phyloP scores from a whole-genome alignment of 2,113 vertebrate species.

The Oncorhynchus mykiss region DNA sequence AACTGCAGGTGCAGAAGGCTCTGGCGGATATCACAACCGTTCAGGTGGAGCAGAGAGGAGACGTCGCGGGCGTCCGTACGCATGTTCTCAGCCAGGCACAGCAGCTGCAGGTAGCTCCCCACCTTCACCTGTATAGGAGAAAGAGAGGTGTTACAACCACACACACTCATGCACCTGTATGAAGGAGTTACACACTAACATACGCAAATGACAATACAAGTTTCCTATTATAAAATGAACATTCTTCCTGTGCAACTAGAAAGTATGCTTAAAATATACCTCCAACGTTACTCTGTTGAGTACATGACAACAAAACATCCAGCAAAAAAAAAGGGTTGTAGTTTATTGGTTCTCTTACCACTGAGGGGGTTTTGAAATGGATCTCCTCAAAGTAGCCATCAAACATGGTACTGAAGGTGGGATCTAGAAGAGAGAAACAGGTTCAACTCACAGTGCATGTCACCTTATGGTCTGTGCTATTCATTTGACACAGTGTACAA shows the following conservation, averaged over 20 bases:
- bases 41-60: slow-evolving; percentile 78
- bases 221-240: too few species aligned
- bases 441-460: neutral
- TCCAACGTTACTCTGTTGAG: too few species aligned
- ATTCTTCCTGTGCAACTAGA: too few species aligned
- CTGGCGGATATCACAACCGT: slow-evolving; percentile 86
- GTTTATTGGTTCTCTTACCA: slow-evolving; percentile 71
- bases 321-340: neutral
- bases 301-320: too few species aligned
- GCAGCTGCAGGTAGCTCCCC: slow-evolving; percentile 84
- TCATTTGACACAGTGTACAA: too few species aligned
- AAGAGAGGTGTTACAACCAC: neutral
- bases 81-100: slow-evolving; percentile 89
- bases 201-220: too few species aligned
- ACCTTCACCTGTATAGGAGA: slow-evolving; percentile 73
- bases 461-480: too few species aligned
- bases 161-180: neutral
- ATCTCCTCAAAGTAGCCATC: slow-evolving; percentile 94
- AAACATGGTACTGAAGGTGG: slow-evolving; percentile 86
- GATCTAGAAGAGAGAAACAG: slow-evolving; percentile 75
- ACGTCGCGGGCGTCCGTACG: slow-evolving; percentile 80
- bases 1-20: slow-evolving; percentile 91
- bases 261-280: too few species aligned
- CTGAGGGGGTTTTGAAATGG: slow-evolving; percentile 80
- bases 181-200: too few species aligned